Evolutionary conservation across 2,113 vertebrate genomes (phyloP).

Genomic region (Procavia capensis): DNA sequence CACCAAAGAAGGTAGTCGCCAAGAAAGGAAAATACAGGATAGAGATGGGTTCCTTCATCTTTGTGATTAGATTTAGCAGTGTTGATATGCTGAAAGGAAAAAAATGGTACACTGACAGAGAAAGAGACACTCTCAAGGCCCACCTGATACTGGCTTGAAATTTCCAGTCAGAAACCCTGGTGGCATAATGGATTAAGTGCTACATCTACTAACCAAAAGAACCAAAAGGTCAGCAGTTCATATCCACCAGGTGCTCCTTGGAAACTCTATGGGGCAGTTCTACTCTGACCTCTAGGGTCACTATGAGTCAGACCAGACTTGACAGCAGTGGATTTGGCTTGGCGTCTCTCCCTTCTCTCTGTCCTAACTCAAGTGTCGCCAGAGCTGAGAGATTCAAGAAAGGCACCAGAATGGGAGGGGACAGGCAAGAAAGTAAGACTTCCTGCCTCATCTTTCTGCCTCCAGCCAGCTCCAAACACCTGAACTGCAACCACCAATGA

Average conservation of each 20-base stretch:
- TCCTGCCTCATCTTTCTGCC: not conserved
- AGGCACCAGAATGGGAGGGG: not conserved
- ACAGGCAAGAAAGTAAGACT: not conserved
- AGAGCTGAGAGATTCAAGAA: not conserved
- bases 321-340: no score
- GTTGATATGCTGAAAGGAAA: not conserved
- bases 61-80: not conserved
- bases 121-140: not conserved
- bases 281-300: no score
- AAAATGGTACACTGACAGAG: not conserved
- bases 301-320: no score
- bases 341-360: not conserved
- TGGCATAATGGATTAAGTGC: no score
- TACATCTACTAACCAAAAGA: no score
- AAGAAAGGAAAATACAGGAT: not conserved
- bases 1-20: no score
- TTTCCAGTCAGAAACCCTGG: no score
- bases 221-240: no score
- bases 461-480: not conserved
- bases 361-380: not conserved
- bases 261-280: no score
- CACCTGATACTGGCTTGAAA: not conserved
- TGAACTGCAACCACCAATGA: constrained; percentile 25
- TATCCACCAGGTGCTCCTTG: no score
- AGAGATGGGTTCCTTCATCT: not conserved